Conservation (phyloP, 2,797 vertebrate genomes). For the Botia almorhae region DNA sequence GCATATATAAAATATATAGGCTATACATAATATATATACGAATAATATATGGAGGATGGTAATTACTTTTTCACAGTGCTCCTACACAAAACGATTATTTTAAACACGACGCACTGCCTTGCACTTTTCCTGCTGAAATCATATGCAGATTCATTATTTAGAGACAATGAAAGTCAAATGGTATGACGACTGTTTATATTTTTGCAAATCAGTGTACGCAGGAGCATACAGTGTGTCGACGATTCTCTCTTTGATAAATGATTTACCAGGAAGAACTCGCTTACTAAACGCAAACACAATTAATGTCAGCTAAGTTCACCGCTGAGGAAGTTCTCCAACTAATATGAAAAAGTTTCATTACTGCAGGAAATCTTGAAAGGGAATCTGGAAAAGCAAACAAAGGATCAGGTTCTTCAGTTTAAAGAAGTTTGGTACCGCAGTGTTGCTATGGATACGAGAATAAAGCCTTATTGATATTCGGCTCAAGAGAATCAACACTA, state of each 20-base stretch:
- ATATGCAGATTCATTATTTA: constrained; percentile 37
- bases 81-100: constrained; percentile 42
- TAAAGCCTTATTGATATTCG: constrained; percentile 49
- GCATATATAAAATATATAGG: background rate
- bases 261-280: constrained; percentile 18
- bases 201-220: background rate
- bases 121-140: constrained; percentile 37
- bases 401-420: constrained; percentile 43
- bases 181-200: background rate
- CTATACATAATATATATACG: no score
- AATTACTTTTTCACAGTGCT: constrained; percentile 42
- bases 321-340: constrained; percentile 25
- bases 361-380: constrained; percentile 30
- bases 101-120: constrained; percentile 47
- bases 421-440: constrained; percentile 37
- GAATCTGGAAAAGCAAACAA: constrained; percentile 45
- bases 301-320: constrained; percentile 30
- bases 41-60: constrained; percentile 19
- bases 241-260: constrained; percentile 30
- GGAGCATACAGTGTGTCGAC: background rate
- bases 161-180: constrained; percentile 25
- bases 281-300: constrained; percentile 18
- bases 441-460: constrained; percentile 64
- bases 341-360: constrained; percentile 27
- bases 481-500: constrained; percentile 50